Evolutionary conservation across 2,113 vertebrate species (phyloP).

Genomic region (Lophura nycthemera): DNA sequence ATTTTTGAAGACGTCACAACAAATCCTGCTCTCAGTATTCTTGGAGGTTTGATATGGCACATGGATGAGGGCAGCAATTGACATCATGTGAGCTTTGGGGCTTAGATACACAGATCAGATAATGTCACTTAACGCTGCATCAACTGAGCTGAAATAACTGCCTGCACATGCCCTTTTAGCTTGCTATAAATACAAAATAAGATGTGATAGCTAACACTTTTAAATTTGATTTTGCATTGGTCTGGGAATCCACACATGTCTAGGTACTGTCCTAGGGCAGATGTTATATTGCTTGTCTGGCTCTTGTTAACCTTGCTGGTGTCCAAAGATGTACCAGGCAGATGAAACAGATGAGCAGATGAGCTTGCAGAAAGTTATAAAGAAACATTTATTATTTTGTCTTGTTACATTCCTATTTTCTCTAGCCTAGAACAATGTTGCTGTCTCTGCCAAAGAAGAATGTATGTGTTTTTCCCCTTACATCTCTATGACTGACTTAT

Average conservation of each 20-base stretch:
- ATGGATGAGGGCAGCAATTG: constrained; percentile 4
- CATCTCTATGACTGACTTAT: neutral
- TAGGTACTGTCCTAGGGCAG: neutral
- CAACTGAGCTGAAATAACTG: constrained; percentile 10
- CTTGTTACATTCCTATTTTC: neutral
- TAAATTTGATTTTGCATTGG: neutral
- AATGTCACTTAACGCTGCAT: neutral
- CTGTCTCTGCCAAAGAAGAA: neutral
- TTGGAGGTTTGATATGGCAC: neutral
- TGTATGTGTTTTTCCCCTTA: neutral
- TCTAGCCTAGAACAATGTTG: neutral
- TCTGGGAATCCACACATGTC: neutral
- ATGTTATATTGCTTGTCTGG: neutral
- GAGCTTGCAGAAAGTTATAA: neutral
- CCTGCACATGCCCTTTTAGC: neutral
- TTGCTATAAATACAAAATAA: constrained; percentile 13
- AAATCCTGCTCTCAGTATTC: neutral
- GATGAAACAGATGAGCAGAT: neutral
- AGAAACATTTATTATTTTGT: neutral
- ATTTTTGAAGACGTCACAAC: neutral
- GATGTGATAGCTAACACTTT: neutral
- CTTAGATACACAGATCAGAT: neutral
- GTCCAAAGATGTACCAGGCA: constrained; percentile 3
- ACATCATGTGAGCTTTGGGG: neutral
- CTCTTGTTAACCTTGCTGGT: neutral